These are phyloP conservation scores for Noctua pronuba DNA, from an alignment of 2,888 invertebrate genomes.

Conservation along the genomic window DNA sequence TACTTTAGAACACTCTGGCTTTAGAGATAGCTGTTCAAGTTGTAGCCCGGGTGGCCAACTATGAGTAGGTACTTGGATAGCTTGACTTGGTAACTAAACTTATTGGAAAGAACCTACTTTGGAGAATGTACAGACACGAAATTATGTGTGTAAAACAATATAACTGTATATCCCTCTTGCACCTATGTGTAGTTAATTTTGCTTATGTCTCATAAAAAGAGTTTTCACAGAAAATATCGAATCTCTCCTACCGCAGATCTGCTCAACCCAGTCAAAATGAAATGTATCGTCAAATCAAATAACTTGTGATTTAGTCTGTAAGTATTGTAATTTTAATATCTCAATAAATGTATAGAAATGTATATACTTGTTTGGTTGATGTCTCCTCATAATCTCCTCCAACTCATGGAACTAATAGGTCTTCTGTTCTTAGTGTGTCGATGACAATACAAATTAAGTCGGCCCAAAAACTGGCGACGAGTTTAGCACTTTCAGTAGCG, in stretches of 20 bases:
- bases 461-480: too few species aligned
- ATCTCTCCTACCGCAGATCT: conserved; percentile 8
- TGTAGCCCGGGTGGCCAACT: background rate
- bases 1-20: conserved; percentile 13
- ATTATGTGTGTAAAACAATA: background rate
- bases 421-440: too few species aligned
- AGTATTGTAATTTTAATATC: conserved; percentile 35
- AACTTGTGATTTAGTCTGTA: conserved; percentile 51
- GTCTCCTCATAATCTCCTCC: background rate
- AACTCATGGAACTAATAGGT: background rate
- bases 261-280: conserved; percentile 26
- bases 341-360: conserved; percentile 42
- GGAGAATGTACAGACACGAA: background rate
- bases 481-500: too few species aligned
- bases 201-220: background rate
- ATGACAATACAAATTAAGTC: too few species aligned
- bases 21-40: background rate
- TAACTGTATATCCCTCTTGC: background rate
- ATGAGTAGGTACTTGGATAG: background rate
- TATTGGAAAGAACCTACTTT: background rate
- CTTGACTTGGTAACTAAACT: background rate
- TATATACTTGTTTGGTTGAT: conserved; percentile 10
- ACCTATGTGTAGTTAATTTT: background rate
- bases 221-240: background rate
- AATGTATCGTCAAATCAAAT: conserved; percentile 34